A percentile compares a stretch with the other conserved stretches of the same genome.
Conservation (phyloP, 2,888 invertebrate species). For the Apantesis nais region DNA sequence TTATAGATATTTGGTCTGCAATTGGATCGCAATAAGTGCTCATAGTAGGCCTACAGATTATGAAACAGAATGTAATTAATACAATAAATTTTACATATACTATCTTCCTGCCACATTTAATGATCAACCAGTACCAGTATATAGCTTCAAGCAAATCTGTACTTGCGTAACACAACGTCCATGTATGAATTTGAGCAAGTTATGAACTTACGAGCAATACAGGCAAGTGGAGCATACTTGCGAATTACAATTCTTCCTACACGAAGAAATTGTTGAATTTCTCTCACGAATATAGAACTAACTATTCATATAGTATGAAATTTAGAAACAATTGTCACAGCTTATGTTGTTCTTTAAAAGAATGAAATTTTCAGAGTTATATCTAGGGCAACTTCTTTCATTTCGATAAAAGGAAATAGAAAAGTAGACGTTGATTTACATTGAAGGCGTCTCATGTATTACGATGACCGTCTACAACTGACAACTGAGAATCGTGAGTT, state of each 20-base stretch:
- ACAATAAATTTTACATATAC: not conserved
- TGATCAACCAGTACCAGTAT: conserved; percentile 3
- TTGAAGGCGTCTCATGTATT: not conserved
- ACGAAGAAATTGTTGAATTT: conserved; percentile 32
- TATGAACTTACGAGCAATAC: conserved; percentile 36
- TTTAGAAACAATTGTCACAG: no score
- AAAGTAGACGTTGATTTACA: not conserved
- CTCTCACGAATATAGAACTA: conserved; percentile 21
- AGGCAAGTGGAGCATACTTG: conserved; percentile 38
- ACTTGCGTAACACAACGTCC: conserved; percentile 7
- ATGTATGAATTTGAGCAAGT: conserved; percentile 23
- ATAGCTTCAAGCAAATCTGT: not conserved
- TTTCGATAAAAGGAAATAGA: not conserved
- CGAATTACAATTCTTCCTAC: conserved; percentile 40
- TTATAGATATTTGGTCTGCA: no score
- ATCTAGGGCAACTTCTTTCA: no score
- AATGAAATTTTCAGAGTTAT: no score
- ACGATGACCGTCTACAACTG: not conserved
- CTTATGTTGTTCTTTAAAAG: no score
- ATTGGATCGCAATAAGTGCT: no score
- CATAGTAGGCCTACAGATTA: no score
- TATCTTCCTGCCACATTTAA: not conserved
- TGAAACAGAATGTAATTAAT: not conserved
- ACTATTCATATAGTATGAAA: no score
- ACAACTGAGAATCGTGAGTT: not conserved